A percentile compares a stretch with the other conserved stretches of the same genome.
phyloP scores from a whole-genome alignment of 2,113 vertebrate genomes.

The Acrocephalus arundinaceus region DNA sequence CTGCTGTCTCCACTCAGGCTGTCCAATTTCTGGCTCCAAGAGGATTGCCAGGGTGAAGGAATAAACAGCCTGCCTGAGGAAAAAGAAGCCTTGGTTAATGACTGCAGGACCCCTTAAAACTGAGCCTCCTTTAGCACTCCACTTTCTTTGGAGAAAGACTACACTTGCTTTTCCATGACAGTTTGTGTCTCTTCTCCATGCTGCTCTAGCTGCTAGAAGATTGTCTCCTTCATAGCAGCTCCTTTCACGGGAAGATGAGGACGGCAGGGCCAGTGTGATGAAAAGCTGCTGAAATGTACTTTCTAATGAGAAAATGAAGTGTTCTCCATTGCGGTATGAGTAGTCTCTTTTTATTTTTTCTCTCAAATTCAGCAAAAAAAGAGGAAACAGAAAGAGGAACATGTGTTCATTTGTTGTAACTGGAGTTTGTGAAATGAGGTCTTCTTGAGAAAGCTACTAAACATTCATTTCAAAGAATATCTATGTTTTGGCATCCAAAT shows the following conservation, averaged over 20 bases:
- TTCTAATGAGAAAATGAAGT: conserved; percentile 77
- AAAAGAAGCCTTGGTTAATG: background rate
- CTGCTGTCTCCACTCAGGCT: background rate
- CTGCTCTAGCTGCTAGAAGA: background rate
- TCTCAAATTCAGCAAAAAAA: conserved; percentile 72
- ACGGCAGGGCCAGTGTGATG: conserved; percentile 9
- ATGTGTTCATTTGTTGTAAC: conserved; percentile 73
- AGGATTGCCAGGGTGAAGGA: background rate
- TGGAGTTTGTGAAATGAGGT: conserved; percentile 69
- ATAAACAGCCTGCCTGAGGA: background rate
- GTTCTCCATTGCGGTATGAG: conserved; percentile 68
- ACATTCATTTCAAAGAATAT: conserved; percentile 74
- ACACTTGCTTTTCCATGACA: background rate
- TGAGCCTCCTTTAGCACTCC: background rate
- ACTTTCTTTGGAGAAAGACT: background rate
- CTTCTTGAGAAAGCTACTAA: conserved; percentile 73
- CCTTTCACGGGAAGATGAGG: background rate
- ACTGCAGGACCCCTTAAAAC: background rate
- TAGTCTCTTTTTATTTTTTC: conserved; percentile 39
- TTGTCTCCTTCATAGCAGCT: background rate
- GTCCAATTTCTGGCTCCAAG: background rate
- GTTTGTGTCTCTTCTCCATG: background rate
- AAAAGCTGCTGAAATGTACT: conserved; percentile 54
- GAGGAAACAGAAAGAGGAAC: conserved; percentile 79
- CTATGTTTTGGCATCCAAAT: conserved; percentile 50